Evolutionary conservation across 2,888 invertebrate genomes (phyloP).

Genomic region (Agrotis segetum): DNA sequence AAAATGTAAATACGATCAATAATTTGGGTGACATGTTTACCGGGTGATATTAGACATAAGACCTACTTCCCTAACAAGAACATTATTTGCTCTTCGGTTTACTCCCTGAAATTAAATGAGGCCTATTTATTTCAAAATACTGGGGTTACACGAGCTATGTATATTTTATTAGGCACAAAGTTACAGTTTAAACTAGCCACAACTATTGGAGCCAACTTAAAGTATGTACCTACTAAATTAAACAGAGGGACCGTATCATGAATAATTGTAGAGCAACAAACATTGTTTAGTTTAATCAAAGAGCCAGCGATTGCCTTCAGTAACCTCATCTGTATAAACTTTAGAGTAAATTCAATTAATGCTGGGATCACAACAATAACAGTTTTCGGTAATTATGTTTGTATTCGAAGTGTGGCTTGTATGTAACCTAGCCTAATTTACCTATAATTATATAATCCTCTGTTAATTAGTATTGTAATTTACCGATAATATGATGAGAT

Average conservation of each 20-base stretch:
- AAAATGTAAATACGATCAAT: conserved; percentile 4
- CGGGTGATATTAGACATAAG: conserved; percentile 29
- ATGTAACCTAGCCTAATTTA: conserved; percentile 67
- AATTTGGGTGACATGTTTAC: conserved; percentile 12
- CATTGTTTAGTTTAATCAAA: conserved; percentile 88
- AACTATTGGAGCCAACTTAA: conserved; percentile 52
- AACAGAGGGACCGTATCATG: conserved; percentile 74
- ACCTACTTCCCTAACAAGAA: conserved; percentile 33
- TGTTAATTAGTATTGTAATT: conserved; percentile 61
- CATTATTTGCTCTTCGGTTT: conserved; percentile 27
- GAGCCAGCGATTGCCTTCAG: conserved; percentile 82
- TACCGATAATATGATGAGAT: conserved; percentile 42
- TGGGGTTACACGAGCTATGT: not conserved
- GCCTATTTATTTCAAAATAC: conserved; percentile 43
- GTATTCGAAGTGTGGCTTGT: conserved; percentile 74
- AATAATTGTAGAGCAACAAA: conserved; percentile 83
- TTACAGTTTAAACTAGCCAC: conserved; percentile 41
- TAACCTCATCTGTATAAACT: conserved; percentile 88
- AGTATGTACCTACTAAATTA: conserved; percentile 70
- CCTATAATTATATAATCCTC: conserved; percentile 64
- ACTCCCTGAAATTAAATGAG: conserved; percentile 49
- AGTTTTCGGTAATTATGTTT: conserved; percentile 87
- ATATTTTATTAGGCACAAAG: conserved; percentile 49
- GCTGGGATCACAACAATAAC: conserved; percentile 86
- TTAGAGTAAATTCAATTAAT: conserved; percentile 87